Evolutionary conservation across 2,113 vertebrate species (phyloP), one percentile per base, ranked within the genome.

Genomic region (Paracanthobrama guichenoti): DNA sequence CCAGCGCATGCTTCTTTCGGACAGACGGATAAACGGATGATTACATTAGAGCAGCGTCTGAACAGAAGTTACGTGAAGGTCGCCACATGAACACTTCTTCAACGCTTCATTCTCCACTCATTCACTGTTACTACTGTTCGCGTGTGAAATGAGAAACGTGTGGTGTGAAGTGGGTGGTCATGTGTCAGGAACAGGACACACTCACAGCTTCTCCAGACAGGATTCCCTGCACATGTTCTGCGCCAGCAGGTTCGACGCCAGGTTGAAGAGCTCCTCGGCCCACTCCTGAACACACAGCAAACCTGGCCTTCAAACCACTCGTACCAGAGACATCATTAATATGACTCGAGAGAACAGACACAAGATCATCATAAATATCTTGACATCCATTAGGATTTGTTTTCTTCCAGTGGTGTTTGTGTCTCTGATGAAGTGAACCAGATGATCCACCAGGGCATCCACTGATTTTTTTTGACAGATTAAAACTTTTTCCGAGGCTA

Each of bases 151-250:
- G n/a, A 62, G 24, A 13, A 22, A 2, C 55, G 55, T 22, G 18
- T 53, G 50, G 22, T 10, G 55, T 59, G 22, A 10, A 10, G 50
- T 20, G 11, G 44, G 2, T 13, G 46, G 44, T 46, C 44, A 46
- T 48, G 53, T 55, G 53, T 20, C 2, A 2, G 64, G 16, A 62
- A 60, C 12, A 6, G 60, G 59, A 59, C 6, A 69, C 73, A 95
- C 98, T 92, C 95, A 99, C 98, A 95, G 95, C 94, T 99, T 99
- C 91, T 98, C 96, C 87, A 99, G 95, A 94, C 96, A 97, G 1
- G 96, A 94, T 0, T 99, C 97, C 88, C 97, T 96, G 62, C 97
- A 97, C 96, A 97, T 96, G 91, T 99, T 99, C 92, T 99, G 98
- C 11, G 97, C 97, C 94, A 99, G 84, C 67, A 99, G 86, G 90